Conservation (phyloP, 2,113 vertebrate genomes). For the Istiophorus platypterus region DNA sequence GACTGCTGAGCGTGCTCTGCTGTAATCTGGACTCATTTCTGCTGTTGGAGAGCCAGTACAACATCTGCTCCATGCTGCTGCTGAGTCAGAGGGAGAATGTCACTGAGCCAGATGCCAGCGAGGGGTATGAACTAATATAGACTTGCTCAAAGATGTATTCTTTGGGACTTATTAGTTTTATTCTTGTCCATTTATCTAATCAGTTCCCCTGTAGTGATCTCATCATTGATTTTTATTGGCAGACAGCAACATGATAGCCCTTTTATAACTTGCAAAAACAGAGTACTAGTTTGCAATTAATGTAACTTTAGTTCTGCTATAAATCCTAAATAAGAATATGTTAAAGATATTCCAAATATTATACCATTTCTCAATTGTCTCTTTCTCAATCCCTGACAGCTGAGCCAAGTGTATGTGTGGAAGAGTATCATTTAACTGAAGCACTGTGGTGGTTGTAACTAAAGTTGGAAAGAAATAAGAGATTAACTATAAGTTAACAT, state of each 20-base stretch:
- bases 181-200: not conserved
- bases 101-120: constrained; percentile 71
- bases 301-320: not conserved
- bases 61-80: constrained; percentile 89
- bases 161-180: not conserved
- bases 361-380: too few relatives aligned
- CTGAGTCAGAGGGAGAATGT: constrained; percentile 89
- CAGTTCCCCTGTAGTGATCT: not conserved
- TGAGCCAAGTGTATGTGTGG: too few relatives aligned
- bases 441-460: not conserved
- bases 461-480: not conserved
- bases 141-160: not conserved
- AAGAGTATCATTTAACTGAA: not conserved
- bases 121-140: constrained; percentile 71
- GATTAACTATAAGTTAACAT: not conserved
- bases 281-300: not conserved
- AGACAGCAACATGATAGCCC: not conserved
- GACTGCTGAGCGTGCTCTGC: constrained; percentile 91
- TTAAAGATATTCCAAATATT: too few relatives aligned
- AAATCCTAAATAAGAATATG: not conserved
- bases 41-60: constrained; percentile 92
- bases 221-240: not conserved
- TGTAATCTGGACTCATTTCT: constrained; percentile 92
- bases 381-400: too few relatives aligned
- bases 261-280: not conserved